Percentiles rank a stretch among this genome's conserved stretches.
Evolutionary conservation across 1,140 invertebrate species (phyloP).

Genomic region (Vanessa tameamea): DNA sequence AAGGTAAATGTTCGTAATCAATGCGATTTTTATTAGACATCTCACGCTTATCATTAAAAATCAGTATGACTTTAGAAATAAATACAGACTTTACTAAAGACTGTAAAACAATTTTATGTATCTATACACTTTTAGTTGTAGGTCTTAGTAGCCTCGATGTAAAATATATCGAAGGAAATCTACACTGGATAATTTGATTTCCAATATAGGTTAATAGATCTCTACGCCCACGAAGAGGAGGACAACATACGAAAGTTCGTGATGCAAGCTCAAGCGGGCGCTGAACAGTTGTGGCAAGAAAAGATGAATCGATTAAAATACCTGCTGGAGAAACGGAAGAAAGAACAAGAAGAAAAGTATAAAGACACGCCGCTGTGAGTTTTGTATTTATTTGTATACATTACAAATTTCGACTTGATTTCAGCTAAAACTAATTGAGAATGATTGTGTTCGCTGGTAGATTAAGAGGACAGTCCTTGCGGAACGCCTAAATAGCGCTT

Average conservation of each 20-base stretch:
- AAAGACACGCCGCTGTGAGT: constrained; percentile 68
- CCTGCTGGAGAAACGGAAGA: constrained; percentile 53
- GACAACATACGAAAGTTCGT: constrained; percentile 66
- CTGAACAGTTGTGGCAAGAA: constrained; percentile 55
- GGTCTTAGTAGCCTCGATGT: too few species aligned
- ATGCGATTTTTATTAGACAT: background rate
- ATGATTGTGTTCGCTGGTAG: too few species aligned
- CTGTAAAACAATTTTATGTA: too few species aligned
- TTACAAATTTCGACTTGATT: too few species aligned
- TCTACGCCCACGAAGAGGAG: constrained; percentile 59
- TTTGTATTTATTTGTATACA: background rate
- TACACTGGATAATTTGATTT: background rate
- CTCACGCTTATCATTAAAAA: too few species aligned
- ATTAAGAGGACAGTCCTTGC: too few species aligned
- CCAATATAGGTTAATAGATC: constrained; percentile 47
- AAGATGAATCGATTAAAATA: constrained; percentile 56
- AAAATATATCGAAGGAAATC: background rate
- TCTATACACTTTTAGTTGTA: too few species aligned
- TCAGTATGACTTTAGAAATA: too few species aligned
- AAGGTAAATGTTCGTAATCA: constrained; percentile 40
- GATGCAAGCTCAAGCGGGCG: constrained; percentile 60
- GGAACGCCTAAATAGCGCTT: too few species aligned
- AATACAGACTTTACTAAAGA: too few species aligned
- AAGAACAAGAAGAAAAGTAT: constrained; percentile 70
- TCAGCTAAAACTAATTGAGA: too few species aligned